These are phyloP conservation scores for Aethina tumida DNA, from an alignment of 1,140 invertebrate species.

Conservation along the genomic window DNA sequence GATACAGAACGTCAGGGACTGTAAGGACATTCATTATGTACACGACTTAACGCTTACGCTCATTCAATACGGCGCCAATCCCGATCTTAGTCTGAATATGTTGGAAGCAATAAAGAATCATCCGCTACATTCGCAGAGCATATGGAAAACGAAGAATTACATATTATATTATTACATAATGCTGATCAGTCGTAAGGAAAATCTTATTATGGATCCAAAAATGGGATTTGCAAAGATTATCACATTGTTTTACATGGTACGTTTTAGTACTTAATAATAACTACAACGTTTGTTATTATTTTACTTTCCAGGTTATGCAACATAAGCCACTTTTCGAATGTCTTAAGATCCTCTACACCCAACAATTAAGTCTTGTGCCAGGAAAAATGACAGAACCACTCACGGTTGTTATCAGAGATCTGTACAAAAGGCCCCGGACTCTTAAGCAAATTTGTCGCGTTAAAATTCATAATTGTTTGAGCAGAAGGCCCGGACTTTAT, in stretches of 20 bases:
- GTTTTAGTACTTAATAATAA: conserved; percentile 52
- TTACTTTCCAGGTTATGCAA: conserved; percentile 42
- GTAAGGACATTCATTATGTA: conserved; percentile 55
- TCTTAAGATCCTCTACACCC: conserved; percentile 50
- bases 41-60: conserved; percentile 57
- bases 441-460: conserved; percentile 57
- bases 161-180: conserved; percentile 61
- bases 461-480: conserved; percentile 52
- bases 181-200: conserved; percentile 55
- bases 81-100: conserved; percentile 46
- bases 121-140: conserved; percentile 40
- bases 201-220: conserved; percentile 52
- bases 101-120: conserved; percentile 36
- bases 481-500: conserved; percentile 48
- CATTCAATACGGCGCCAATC: conserved; percentile 56
- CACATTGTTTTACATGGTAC: conserved; percentile 54
- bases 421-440: conserved; percentile 51
- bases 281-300: conserved; percentile 30
- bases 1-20: conserved; percentile 55
- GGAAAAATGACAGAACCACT: conserved; percentile 50
- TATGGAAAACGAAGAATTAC: conserved; percentile 53
- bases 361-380: conserved; percentile 55
- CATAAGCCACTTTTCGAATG: conserved; percentile 50
- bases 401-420: conserved; percentile 46
- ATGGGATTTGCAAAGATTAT: conserved; percentile 53